These are phyloP conservation scores for Esox niger DNA, from an alignment of 2,113 vertebrate species.

Conservation along the genomic window DNA sequence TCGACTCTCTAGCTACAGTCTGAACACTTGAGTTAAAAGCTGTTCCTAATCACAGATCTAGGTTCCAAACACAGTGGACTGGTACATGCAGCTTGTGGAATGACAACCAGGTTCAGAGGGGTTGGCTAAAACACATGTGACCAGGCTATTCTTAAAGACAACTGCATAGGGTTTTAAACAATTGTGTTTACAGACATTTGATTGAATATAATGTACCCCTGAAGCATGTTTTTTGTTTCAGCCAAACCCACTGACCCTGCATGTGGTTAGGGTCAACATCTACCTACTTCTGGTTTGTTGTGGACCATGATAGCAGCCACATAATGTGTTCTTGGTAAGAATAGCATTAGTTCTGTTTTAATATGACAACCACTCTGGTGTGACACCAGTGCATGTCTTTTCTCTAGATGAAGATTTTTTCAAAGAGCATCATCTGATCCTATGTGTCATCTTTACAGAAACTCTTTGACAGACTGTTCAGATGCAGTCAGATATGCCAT, in stretches of 20 bases:
- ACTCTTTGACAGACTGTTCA: background rate
- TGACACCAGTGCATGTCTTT: too few species aligned
- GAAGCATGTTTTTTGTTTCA: too few species aligned
- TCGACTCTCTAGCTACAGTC: conserved; percentile 45
- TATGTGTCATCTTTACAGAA: too few species aligned
- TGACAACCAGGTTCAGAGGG: background rate
- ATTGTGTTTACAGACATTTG: too few species aligned
- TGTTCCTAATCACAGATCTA: conserved; percentile 57
- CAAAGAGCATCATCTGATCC: too few species aligned
- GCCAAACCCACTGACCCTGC: too few species aligned
- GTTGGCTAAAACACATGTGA: too few species aligned
- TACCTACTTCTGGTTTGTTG: conserved; percentile 28
- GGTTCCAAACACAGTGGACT: conserved; percentile 41
- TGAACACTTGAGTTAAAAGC: conserved; percentile 27
- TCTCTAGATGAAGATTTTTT: too few species aligned
- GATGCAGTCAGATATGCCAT: background rate
- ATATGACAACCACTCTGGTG: conserved; percentile 10
- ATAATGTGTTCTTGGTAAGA: conserved; percentile 24
- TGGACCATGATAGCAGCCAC: conserved; percentile 18
- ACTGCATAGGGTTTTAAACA: too few species aligned
- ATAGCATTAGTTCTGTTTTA: conserved; percentile 3
- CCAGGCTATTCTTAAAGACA: too few species aligned
- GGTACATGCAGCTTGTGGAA: background rate
- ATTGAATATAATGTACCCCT: too few species aligned
- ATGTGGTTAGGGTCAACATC: conserved; percentile 52